Evolutionary conservation across 2,113 vertebrate genomes (phyloP).

Genomic region (Salvelinus alpinus): DNA sequence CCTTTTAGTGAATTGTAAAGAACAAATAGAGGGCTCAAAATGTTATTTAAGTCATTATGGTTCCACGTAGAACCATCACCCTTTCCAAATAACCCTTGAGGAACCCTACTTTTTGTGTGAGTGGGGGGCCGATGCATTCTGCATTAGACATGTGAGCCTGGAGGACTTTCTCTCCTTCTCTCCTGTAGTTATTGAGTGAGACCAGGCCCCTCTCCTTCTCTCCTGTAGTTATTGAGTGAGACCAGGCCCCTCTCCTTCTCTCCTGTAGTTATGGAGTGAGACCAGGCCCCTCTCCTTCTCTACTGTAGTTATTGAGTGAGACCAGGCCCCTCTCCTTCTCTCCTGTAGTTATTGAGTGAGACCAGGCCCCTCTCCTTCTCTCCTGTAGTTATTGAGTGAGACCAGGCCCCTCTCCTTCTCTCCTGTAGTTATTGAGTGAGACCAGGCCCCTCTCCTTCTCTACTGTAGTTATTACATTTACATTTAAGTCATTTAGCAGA

Average conservation of each 20-base stretch:
- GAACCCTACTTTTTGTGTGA: too few species aligned
- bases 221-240: too few species aligned
- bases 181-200: slow-evolving; percentile 46
- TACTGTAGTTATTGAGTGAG: background rate
- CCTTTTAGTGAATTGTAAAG: too few species aligned
- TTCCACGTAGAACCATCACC: too few species aligned
- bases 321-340: background rate
- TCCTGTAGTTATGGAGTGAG: background rate
- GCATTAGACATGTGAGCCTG: slow-evolving; percentile 61
- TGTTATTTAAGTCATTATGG: too few species aligned
- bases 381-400: background rate
- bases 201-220: background rate
- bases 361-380: background rate
- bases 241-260: background rate
- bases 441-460: background rate
- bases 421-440: background rate
- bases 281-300: background rate
- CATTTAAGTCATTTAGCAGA: too few species aligned
- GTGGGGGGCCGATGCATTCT: slow-evolving; percentile 45
- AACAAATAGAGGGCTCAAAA: too few species aligned
- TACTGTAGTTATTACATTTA: too few species aligned
- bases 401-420: background rate
- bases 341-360: background rate
- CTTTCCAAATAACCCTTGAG: too few species aligned
- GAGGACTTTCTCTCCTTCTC: slow-evolving; percentile 21